Conservation (phyloP, 2,888 invertebrate species). For the Drosophila sordidula region DNA sequence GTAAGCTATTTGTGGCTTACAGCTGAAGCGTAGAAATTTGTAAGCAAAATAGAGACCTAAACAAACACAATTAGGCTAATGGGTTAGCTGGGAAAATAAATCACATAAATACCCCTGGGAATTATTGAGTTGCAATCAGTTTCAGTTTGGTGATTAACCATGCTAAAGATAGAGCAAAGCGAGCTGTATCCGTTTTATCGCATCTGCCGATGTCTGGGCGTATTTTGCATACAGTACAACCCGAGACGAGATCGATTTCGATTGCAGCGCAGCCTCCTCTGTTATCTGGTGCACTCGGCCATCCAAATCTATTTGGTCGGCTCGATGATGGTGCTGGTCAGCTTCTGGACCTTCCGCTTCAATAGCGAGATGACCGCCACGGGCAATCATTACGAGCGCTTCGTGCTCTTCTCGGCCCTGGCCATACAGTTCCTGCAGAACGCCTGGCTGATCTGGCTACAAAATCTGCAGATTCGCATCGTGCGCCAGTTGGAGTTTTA, state of each 20-base stretch:
- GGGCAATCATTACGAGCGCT: conserved; percentile 65
- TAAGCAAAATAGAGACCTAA: not conserved
- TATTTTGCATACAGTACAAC: conserved; percentile 65
- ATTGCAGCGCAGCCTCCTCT: conserved; percentile 51
- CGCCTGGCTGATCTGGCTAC: conserved; percentile 65
- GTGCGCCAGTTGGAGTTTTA: conserved; percentile 56
- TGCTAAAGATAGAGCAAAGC: conserved; percentile 37
- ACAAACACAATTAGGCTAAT: conserved; percentile 33
- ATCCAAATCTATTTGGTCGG: conserved; percentile 54
- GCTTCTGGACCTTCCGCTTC: conserved; percentile 48
- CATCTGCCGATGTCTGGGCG: conserved; percentile 65
- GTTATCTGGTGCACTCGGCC: conserved; percentile 50
- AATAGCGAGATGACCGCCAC: conserved; percentile 47
- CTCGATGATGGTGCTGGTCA: conserved; percentile 42
- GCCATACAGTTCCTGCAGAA: conserved; percentile 60
- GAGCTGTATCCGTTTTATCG: conserved; percentile 57
- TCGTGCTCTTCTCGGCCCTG: conserved; percentile 55
- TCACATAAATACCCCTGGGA: conserved; percentile 31
- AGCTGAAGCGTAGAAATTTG: too few species aligned
- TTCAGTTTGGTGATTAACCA: conserved; percentile 3
- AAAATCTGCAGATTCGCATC: conserved; percentile 53
- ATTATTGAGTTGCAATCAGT: conserved; percentile 18
- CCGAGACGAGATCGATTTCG: conserved; percentile 31
- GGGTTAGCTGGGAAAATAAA: not conserved
- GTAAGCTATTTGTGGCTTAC: too few species aligned